Evolutionary conservation across 2,888 invertebrate species (phyloP).

Genomic region (Masnerella sp.): DNA sequence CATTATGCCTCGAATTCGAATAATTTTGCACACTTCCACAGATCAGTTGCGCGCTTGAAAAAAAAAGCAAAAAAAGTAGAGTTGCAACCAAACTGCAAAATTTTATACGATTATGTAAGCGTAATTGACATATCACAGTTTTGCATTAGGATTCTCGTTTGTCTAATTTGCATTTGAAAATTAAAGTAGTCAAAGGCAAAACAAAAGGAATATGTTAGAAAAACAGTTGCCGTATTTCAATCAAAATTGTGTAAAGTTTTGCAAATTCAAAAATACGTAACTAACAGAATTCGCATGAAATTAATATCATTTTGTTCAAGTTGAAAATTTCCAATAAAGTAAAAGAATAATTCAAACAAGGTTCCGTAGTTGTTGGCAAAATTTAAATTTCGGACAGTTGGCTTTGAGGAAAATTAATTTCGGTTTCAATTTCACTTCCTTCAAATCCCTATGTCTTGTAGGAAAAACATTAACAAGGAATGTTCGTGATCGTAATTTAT

Average conservation of each 20-base stretch:
- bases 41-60: slow-evolving; percentile 13
- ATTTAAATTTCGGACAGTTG: not conserved
- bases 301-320: slow-evolving; percentile 18
- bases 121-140: slow-evolving; percentile 24
- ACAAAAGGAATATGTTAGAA: too few species aligned
- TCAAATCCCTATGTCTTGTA: not conserved
- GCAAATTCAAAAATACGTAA: slow-evolving; percentile 5
- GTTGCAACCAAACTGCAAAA: slow-evolving; percentile 34
- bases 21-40: slow-evolving; percentile 16
- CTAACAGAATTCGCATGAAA: slow-evolving; percentile 26
- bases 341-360: slow-evolving; percentile 11
- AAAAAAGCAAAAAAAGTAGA: too few species aligned
- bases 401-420: slow-evolving; percentile 1
- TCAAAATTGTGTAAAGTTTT: slow-evolving; percentile 22
- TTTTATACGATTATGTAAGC: slow-evolving; percentile 25
- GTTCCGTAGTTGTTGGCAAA: not conserved
- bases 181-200: too few species aligned
- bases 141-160: too few species aligned
- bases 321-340: slow-evolving; percentile 19
- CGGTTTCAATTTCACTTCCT: slow-evolving; percentile 1
- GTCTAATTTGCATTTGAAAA: too few species aligned
- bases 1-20: slow-evolving; percentile 14
- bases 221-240: too few species aligned
- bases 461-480: not conserved
- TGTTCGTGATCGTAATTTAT: slow-evolving; percentile 18